Conservation (phyloP, 2,888 invertebrate species). For the Hemaris fuciformis region DNA sequence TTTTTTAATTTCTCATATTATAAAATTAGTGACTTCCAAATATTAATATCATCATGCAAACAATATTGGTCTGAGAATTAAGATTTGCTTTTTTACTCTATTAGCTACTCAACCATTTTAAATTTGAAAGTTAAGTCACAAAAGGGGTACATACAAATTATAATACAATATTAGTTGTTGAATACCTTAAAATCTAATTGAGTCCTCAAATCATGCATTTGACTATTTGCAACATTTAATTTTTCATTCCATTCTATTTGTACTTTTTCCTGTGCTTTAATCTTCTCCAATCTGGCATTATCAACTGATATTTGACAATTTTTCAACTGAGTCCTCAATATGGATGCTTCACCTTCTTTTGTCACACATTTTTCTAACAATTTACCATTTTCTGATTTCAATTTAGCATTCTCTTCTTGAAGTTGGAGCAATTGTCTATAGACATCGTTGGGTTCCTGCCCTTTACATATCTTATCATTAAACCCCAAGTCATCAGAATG, state of each 20-base stretch:
- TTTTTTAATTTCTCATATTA: no score
- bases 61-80: no score
- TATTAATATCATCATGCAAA: no score
- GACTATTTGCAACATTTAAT: conserved; percentile 56
- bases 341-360: conserved; percentile 80
- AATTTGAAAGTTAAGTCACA: no score
- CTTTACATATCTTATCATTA: conserved; percentile 58
- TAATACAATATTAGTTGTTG: no score
- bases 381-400: conserved; percentile 71
- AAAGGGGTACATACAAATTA: not conserved
- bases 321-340: conserved; percentile 78
- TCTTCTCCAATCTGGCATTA: conserved; percentile 65
- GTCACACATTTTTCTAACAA: conserved; percentile 74
- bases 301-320: conserved; percentile 67
- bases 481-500: conserved; percentile 53
- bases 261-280: conserved; percentile 68
- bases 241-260: conserved; percentile 79
- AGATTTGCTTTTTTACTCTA: no score
- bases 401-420: conserved; percentile 66
- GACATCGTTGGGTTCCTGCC: conserved; percentile 53
- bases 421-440: conserved; percentile 59
- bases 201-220: conserved; percentile 69
- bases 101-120: no score
- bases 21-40: no score
- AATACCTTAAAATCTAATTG: conserved; percentile 82